Conservation (phyloP, 2,797 vertebrate species). For the Eulemur coronatus region DNA sequence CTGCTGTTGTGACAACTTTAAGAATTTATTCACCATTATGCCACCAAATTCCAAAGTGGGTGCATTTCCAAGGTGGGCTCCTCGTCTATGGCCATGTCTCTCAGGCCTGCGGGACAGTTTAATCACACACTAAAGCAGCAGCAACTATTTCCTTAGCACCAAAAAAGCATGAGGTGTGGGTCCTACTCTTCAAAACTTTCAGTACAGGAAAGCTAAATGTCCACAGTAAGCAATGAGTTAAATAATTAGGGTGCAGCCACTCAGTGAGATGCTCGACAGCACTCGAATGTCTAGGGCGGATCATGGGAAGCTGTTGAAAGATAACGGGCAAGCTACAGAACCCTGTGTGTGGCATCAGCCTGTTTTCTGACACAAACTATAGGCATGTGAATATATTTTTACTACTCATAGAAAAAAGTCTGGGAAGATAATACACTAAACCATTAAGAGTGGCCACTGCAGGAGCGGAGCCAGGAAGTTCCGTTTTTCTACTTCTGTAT, state of each 20-base stretch:
- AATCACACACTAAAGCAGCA: background rate
- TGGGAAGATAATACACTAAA: background rate
- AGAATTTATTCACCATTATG: background rate
- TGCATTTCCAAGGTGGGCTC: background rate
- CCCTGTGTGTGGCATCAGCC: rapidly evolving
- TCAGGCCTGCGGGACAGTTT: too few relatives aligned
- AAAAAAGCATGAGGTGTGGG: background rate
- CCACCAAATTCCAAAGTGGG: background rate
- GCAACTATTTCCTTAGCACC: background rate
- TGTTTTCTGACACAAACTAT: background rate
- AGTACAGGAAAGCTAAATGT: background rate
- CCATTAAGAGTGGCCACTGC: background rate
- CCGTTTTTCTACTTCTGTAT: background rate
- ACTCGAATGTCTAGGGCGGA: background rate
- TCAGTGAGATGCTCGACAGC: background rate
- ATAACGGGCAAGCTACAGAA: background rate
- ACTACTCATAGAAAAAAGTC: background rate
- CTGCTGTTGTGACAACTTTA: background rate
- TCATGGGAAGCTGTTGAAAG: background rate
- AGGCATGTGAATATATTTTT: background rate
- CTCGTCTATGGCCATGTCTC: background rate
- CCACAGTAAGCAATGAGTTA: background rate
- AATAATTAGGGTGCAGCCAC: background rate
- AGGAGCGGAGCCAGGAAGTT: background rate
- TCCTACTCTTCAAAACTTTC: background rate